Evolutionary conservation across 2,888 invertebrate species (phyloP), one percentile per base, ranked within the genome.

Genomic region (Plusia festucae): DNA sequence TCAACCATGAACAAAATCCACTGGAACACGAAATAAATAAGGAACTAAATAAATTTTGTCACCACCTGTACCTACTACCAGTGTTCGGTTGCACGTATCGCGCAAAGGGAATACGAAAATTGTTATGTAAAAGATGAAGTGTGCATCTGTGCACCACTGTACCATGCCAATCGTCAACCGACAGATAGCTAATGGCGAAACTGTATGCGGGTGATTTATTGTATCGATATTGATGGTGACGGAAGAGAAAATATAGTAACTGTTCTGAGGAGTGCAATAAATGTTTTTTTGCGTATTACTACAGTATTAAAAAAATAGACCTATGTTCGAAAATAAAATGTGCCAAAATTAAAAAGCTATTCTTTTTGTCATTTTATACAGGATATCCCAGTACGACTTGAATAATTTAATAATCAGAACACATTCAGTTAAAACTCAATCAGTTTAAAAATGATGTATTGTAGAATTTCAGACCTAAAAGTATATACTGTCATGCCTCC

Each of bases 81-180:
- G 16, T 71, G 68, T 58, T 58, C 53, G 61, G 22, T 57, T 65
- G 60, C 76, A 67, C 62, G 65, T 76, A 60, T 60, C 40, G 34
- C 65, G 70, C 76, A 76, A 70, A 76, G 76, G 70, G 76, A 76
- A 76, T 70, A 76, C 60, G 74, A 76, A 76, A 76, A 76, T 76
- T 74, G 71, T 68, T 74, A 76, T 70, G 64, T 65, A 71, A 71
- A 73, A 76, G 73, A 76, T 76, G 76, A 73, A 69, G 67, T 67
- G 62, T 76, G 67, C 72, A 78, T 78, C 68, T 79, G 79, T 67
- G 52, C 65, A 49, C 72, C 65, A 70, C 68, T 74, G 77, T 77
- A 75, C 71, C 60, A 34, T 15, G 60, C 49, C 55, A 53, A 57
- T 59, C 58, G 65, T 72, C 63, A 75, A 68, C 75, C 51, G 65